Conservation (phyloP, 1,140 invertebrate genomes). For the Anoplophora glabripennis region DNA sequence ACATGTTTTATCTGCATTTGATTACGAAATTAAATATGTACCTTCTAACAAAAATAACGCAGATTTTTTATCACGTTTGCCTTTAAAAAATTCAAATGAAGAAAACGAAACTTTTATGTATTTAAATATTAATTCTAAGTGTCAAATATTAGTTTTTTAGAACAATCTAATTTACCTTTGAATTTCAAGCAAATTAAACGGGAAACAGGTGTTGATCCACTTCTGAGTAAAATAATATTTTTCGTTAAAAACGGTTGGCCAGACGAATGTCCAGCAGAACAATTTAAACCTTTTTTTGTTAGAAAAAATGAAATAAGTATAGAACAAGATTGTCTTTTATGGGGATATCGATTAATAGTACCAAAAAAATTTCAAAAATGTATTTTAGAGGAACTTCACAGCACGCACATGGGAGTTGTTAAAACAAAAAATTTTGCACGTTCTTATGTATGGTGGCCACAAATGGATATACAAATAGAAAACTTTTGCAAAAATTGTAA, state of each 20-base stretch:
- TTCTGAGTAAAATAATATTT: conserved; percentile 5
- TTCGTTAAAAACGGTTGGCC: not conserved
- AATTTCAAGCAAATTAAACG: conserved; percentile 19
- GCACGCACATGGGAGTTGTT: conserved; percentile 48
- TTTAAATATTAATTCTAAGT: too few species aligned
- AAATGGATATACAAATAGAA: conserved; percentile 41
- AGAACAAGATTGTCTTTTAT: conserved; percentile 33
- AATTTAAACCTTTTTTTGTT: conserved; percentile 6
- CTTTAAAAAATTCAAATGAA: conserved; percentile 10
- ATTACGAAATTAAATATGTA: conserved; percentile 41
- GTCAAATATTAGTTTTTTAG: too few species aligned
- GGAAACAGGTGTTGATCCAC: conserved; percentile 5
- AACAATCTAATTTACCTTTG: too few species aligned
- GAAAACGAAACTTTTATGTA: too few species aligned
- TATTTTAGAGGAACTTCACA: conserved; percentile 47
- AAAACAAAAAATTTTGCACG: conserved; percentile 49
- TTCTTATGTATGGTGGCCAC: conserved; percentile 50
- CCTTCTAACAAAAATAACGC: conserved; percentile 19
- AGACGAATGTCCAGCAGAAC: not conserved
- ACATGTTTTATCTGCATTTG: conserved; percentile 39
- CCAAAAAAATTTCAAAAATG: conserved; percentile 35
- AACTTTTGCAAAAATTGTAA: conserved; percentile 11
- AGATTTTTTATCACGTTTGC: conserved; percentile 40
- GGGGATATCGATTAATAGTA: conserved; percentile 45
- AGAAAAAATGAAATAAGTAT: conserved; percentile 27